Percentiles rank a stretch among this genome's conserved stretches.
Evolutionary conservation across 2,888 invertebrate genomes (phyloP).

Genomic region (Thymelicus lineola): DNA sequence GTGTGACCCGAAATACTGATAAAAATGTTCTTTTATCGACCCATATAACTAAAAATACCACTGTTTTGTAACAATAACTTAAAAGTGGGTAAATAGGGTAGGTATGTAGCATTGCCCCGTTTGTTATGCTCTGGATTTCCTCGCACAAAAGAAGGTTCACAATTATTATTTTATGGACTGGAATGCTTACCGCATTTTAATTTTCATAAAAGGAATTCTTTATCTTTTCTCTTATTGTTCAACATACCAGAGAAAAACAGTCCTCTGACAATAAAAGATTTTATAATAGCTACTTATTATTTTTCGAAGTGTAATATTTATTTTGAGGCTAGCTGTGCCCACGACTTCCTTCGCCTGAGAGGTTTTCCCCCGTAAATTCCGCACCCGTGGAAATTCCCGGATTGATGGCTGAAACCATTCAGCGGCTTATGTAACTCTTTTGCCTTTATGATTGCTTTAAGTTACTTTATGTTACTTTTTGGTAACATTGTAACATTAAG

Average conservation of each 20-base stretch:
- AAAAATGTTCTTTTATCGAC: background rate
- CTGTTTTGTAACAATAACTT: background rate
- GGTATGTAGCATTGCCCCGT: constrained; percentile 15
- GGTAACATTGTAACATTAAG: too few species aligned
- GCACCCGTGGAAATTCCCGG: too few species aligned
- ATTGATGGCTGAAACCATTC: too few species aligned
- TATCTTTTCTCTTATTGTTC: constrained; percentile 3
- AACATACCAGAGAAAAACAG: background rate
- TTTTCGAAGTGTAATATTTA: background rate
- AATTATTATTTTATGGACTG: constrained; percentile 20
- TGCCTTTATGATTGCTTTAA: too few species aligned
- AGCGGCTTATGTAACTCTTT: too few species aligned
- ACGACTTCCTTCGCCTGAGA: too few species aligned
- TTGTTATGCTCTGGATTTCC: constrained; percentile 13
- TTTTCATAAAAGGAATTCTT: constrained; percentile 18
- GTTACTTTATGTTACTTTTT: too few species aligned
- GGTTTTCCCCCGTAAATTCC: too few species aligned
- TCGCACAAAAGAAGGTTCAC: constrained; percentile 18
- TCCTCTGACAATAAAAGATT: background rate
- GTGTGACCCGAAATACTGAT: too few species aligned
- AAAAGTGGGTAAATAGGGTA: constrained; percentile 12
- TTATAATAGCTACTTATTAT: background rate
- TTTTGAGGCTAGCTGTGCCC: too few species aligned
- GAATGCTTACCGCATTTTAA: constrained; percentile 12
- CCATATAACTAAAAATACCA: background rate